These are phyloP conservation scores for Trimorus sp. DNA, from an alignment of 2,888 invertebrate species.

Conservation along the genomic window DNA sequence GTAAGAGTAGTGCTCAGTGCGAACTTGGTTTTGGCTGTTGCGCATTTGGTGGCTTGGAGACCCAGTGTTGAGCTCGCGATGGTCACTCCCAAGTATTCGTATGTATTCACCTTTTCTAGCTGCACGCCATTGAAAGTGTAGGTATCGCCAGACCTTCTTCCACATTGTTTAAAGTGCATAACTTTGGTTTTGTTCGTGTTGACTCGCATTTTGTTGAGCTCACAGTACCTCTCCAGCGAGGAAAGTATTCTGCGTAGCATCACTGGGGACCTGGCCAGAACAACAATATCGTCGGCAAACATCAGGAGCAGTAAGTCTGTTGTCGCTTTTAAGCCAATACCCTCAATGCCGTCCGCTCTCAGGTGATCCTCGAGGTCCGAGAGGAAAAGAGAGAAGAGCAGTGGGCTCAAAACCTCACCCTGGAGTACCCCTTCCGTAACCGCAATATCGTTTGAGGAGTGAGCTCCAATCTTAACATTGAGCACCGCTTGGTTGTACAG, in stretches of 20 bases:
- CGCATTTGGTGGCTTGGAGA: not conserved
- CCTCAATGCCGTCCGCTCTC: not conserved
- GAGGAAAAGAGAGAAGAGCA: not conserved
- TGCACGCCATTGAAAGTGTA: not conserved
- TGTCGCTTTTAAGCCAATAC: not conserved
- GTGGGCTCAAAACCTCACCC: not conserved
- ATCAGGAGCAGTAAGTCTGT: not conserved
- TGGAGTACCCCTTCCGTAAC: not conserved
- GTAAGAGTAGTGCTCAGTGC: constrained; percentile 3
- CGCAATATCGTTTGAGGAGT: not conserved
- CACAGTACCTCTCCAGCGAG: not conserved
- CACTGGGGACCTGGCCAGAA: not conserved
- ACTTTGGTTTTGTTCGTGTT: constrained; percentile 9
- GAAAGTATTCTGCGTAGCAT: not conserved
- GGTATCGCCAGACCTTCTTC: not conserved
- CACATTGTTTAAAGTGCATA: not conserved
- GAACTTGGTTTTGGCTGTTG: not conserved
- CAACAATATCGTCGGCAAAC: constrained; percentile 6
- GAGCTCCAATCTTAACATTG: not conserved
- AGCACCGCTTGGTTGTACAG: not conserved
- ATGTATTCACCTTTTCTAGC: not conserved
- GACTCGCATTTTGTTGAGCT: not conserved
- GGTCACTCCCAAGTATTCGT: not conserved
- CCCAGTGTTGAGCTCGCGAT: not conserved
- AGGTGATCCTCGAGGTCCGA: not conserved